Percentiles rank a stretch among this genome's conserved stretches.
phyloP scores from a whole-genome alignment of 2,797 vertebrate species.

The Ceryle rudis region DNA sequence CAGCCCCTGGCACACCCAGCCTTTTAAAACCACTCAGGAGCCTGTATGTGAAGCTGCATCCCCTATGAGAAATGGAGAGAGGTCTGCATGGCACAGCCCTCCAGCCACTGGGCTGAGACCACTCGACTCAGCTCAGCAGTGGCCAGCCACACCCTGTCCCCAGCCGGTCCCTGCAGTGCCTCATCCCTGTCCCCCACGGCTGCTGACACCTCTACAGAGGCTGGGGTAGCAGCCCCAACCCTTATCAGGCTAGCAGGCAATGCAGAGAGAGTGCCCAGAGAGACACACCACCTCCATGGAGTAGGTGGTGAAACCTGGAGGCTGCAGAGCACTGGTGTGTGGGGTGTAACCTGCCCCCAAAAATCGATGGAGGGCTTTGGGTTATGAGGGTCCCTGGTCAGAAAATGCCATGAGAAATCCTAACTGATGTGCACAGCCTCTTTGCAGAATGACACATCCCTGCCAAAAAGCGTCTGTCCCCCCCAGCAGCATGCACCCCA shows the following conservation, averaged over 20 bases:
- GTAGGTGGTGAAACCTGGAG: neutral
- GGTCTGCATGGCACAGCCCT: neutral
- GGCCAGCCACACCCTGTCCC: conserved; percentile 8
- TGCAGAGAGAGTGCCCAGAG: fast-evolving
- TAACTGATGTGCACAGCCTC: neutral
- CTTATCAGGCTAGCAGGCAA: neutral
- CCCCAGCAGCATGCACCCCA: fast-evolving
- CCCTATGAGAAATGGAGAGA: neutral
- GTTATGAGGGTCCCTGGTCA: too few relatives aligned
- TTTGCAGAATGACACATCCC: neutral
- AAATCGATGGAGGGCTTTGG: fast-evolving
- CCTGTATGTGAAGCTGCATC: fast-evolving
- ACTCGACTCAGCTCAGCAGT: neutral
- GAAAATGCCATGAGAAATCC: neutral
- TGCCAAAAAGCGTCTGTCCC: neutral
- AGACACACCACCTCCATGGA: neutral
- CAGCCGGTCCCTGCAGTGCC: neutral
- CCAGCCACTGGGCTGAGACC: neutral
- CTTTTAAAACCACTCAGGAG: neutral
- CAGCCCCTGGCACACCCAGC: fast-evolving
- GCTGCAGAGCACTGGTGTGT: neutral
- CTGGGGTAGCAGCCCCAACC: neutral
- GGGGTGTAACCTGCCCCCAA: neutral
- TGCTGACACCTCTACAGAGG: neutral
- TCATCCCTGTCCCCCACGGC: neutral